Percentiles rank a stretch among this genome's conserved stretches.
These are phyloP conservation scores for Rhynchotus rufescens DNA, from an alignment of 2,797 vertebrate genomes.

Conservation along the genomic window DNA sequence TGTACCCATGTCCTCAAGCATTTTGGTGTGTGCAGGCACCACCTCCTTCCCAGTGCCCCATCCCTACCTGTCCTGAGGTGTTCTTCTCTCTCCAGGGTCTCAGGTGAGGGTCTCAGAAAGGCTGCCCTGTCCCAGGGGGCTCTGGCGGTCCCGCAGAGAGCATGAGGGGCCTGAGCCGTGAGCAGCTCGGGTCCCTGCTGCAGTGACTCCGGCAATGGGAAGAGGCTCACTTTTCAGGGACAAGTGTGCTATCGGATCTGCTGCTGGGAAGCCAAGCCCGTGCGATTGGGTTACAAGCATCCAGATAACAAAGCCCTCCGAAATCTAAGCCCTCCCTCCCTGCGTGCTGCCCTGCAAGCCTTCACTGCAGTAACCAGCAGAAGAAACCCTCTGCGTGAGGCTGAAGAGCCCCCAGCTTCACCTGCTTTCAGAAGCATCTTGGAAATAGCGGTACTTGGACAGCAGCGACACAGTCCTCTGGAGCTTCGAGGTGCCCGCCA, in stretches of 20 bases:
- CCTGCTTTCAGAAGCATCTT: fast-evolving
- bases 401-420: not conserved
- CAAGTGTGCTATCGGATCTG: constrained; percentile 48
- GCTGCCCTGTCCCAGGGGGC: not conserved
- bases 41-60: not conserved
- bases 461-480: fast-evolving
- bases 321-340: constrained; percentile 40
- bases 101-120: not conserved
- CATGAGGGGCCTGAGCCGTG: not conserved
- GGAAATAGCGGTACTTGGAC: not conserved
- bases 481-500: fast-evolving
- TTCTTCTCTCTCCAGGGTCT: not conserved
- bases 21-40: not conserved
- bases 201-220: not conserved
- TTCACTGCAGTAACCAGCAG: not conserved
- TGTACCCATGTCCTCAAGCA: not conserved
- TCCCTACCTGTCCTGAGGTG: constrained; percentile 41
- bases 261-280: constrained; percentile 23
- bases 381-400: fast-evolving
- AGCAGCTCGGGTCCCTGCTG: not conserved
- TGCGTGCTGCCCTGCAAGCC: not conserved
- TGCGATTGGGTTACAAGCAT: constrained; percentile 50
- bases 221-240: constrained; percentile 66
- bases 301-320: constrained; percentile 35
- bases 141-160: not conserved